Base-by-base conservation (phyloP, 2,113 vertebrate species). In the Leptobrachium leishanense region DNA sequence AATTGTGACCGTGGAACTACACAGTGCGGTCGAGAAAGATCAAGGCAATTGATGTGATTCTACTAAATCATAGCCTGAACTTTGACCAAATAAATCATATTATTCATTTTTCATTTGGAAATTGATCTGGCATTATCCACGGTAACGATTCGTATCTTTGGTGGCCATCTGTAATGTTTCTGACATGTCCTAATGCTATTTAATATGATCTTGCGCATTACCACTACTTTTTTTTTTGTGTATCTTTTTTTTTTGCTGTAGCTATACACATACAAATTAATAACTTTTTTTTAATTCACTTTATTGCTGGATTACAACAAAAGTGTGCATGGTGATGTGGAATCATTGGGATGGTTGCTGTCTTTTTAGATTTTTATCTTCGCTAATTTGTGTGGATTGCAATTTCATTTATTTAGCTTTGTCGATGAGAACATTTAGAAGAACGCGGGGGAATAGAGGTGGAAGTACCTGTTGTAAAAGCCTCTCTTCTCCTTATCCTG, bases 81-180 rank as follows among this genome's bases (percentile, higher is more conserved):
- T 83, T 84, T 62, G 12, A 43, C 81, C 84, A 82, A 80, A 81
- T 83, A 43, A 67, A 83, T 69, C 2, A 31, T 81, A 79, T 68
- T 76, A 76, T 53, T 76, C 74, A 53, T 76, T 67, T 76, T 67
- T 66, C 74, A 66, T 76, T 76, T 76, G 39, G 62, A 20, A 76
- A 67, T 54, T 76, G 39, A 76, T 76, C 74, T 76, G 63, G 64
- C 50, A 67, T 76, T 76, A 55, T 76, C 74, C 64, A 43, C 63
- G n/a, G 64, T 39, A 55, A 43, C 40, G 62, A 43, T 62, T 76
- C 13, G 66, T 62, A 66, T 75, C 74, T 67, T 66, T 68, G 10
- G 43, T 64, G 54, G 74, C 64, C 59, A 54, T 66, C 62, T 76
- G 62, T 54, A n/a, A 40, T 76, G 44, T 46, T 46, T 46, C 8